phyloP scores from a whole-genome alignment of 2,113 vertebrate genomes.

The Platanista minor region DNA sequence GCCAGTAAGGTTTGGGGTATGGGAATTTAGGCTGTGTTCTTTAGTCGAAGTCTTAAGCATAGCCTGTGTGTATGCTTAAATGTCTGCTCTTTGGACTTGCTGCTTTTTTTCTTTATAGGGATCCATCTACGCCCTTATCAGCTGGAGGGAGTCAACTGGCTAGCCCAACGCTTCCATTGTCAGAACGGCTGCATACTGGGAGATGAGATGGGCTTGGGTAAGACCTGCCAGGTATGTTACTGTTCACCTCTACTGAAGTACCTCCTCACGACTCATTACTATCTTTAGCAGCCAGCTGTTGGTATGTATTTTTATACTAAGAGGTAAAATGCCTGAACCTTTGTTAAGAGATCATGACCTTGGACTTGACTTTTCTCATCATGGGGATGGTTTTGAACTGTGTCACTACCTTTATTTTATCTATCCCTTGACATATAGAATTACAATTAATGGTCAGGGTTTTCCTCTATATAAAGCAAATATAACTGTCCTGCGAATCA shows the following conservation, averaged over 20 bases:
- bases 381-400: not conserved
- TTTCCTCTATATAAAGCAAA: slow-evolving; percentile 5
- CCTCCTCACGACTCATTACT: not conserved
- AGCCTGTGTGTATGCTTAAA: not conserved
- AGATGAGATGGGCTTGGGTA: slow-evolving; percentile 97
- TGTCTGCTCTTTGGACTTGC: not conserved
- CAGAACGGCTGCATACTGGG: slow-evolving; percentile 92
- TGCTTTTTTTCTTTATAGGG: slow-evolving; percentile 75
- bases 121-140: slow-evolving; percentile 88
- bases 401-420: not conserved
- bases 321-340: not conserved
- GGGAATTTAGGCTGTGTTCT: not conserved
- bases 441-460: not conserved
- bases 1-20: not conserved
- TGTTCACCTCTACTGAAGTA: not conserved
- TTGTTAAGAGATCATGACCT: not conserved
- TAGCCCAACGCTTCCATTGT: slow-evolving; percentile 80
- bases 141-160: slow-evolving; percentile 90
- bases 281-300: not conserved
- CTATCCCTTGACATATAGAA: not conserved
- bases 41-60: not conserved
- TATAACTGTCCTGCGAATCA: not conserved
- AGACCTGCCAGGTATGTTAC: slow-evolving; percentile 92
- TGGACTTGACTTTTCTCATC: not conserved
- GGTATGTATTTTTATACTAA: not conserved